Base-by-base conservation (phyloP, 1,140 invertebrate genomes). In the Sesamia nonagrioides region DNA sequence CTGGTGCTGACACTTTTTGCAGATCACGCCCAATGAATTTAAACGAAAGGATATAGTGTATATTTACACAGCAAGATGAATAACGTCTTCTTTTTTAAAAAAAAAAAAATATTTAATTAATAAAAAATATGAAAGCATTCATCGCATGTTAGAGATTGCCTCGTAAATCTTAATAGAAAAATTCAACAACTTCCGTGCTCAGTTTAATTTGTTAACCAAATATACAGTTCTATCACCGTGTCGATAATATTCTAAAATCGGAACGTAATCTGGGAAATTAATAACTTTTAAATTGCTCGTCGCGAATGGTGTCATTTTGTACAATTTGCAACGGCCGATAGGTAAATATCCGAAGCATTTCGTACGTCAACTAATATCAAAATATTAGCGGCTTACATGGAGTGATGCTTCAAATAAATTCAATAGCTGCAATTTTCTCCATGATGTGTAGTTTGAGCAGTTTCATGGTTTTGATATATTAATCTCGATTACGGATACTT, bases 271-370 rank as follows among this genome's bases (percentile, higher is more conserved):
- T 6, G 6, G 27, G 8, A 40, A 74, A 66, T 68, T 15, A 42
- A 69, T 71, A 69, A 21, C 4, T 71, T 58, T 40, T n/a, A 78
- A 78, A 73, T 78, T 61, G 56, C 27, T 48, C 58, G 56, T 63
- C 27, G 18, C 54, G 40, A 71, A 61, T 78, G 40, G 40, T 78
- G 54, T 63, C 68, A 63, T 78, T 78, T 63, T 37, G 42, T 63
- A 72, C 56, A 48, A 78, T 78, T 78, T 78, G 52, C 68, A 11
- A 37, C 68, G 75, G 68, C 50, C 17, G 48, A 60, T 77, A 77
- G 48, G 52, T 77, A 77, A 68, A 77, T 66, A 63, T 17, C 35
- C 27, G 35, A 52, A 11, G 48, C 33, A 17, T 35, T 18, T 52
- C 50, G 50, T 68, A 35, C 45, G 27, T 76, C n/a, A 37, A 61